These are phyloP conservation scores for Sebastes goodei DNA, from an alignment of 2,797 vertebrate species.

Conservation along the genomic window DNA sequence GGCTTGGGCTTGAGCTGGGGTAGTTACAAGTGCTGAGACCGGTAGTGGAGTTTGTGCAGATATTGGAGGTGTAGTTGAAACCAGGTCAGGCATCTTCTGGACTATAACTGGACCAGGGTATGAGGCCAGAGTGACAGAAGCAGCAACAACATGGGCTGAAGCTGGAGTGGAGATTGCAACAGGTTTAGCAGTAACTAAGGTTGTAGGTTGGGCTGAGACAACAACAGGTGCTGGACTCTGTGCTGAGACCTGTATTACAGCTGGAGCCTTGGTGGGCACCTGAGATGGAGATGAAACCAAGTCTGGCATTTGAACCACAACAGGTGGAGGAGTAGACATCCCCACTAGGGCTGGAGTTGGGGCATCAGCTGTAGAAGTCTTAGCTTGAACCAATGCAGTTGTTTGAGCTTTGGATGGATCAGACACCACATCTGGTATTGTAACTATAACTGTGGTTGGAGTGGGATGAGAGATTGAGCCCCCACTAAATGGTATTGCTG, in stretches of 20 bases:
- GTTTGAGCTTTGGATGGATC: constrained; percentile 62
- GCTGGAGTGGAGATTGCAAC: constrained; percentile 16
- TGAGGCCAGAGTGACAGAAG: constrained; percentile 28
- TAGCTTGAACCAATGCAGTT: constrained; percentile 21
- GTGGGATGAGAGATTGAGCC: neutral
- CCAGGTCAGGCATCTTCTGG: constrained; percentile 78
- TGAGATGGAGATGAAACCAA: constrained; percentile 77
- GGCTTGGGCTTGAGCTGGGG: constrained; percentile 45
- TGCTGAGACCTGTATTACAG: constrained; percentile 58
- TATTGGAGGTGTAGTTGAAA: constrained; percentile 72
- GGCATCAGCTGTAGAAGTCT: constrained; percentile 4
- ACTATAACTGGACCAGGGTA: constrained; percentile 64
- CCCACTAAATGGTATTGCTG: constrained; percentile 5
- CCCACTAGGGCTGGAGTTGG: constrained; percentile 4
- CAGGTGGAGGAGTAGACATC: constrained; percentile 20
- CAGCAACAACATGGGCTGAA: constrained; percentile 24
- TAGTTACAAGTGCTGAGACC: constrained; percentile 54
- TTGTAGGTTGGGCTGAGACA: constrained; percentile 52
- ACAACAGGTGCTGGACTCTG: constrained; percentile 45
- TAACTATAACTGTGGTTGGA: constrained; percentile 59
- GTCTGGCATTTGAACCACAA: constrained; percentile 76
- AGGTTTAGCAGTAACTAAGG: constrained; percentile 28
- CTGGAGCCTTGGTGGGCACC: constrained; percentile 47
- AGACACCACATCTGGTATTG: constrained; percentile 75
- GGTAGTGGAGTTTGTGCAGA: constrained; percentile 54